These are phyloP conservation scores for Catharus bicknelli DNA, from an alignment of 2,113 vertebrate species.

Conservation along the genomic window DNA sequence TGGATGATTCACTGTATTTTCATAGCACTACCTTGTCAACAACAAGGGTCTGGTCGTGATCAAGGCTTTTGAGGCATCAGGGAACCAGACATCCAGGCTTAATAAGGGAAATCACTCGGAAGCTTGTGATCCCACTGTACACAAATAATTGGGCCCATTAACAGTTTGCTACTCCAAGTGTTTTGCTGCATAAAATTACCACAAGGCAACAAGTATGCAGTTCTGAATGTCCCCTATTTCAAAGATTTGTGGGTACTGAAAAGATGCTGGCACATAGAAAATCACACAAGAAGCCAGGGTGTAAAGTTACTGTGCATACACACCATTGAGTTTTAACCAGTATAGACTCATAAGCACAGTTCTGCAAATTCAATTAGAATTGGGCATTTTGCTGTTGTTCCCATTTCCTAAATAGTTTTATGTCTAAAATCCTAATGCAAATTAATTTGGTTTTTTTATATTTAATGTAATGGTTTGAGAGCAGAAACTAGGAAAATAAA, in stretches of 20 bases:
- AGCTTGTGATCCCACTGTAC: not conserved
- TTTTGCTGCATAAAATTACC: not conserved
- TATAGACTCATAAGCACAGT: not conserved
- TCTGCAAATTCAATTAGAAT: not conserved
- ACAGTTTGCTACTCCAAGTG: not conserved
- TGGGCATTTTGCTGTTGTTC: not conserved
- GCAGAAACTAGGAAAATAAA: not conserved
- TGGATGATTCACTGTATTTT: not conserved
- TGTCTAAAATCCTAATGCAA: not conserved
- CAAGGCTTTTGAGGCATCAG: not conserved
- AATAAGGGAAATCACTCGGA: not conserved
- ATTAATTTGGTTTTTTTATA: not conserved
- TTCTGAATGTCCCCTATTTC: not conserved
- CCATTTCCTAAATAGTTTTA: not conserved
- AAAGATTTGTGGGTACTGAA: not conserved
- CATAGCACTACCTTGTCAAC: not conserved
- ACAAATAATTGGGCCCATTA: not conserved
- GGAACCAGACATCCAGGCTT: not conserved
- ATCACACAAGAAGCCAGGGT: not conserved
- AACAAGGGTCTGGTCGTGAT: not conserved
- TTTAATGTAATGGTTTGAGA: not conserved
- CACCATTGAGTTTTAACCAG: not conserved
- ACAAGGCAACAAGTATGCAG: not conserved
- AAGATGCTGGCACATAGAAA: not conserved
- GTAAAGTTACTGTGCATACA: not conserved